These are phyloP conservation scores for Sebastes jordani DNA, from an alignment of 2,797 vertebrate genomes.

Conservation along the genomic window DNA sequence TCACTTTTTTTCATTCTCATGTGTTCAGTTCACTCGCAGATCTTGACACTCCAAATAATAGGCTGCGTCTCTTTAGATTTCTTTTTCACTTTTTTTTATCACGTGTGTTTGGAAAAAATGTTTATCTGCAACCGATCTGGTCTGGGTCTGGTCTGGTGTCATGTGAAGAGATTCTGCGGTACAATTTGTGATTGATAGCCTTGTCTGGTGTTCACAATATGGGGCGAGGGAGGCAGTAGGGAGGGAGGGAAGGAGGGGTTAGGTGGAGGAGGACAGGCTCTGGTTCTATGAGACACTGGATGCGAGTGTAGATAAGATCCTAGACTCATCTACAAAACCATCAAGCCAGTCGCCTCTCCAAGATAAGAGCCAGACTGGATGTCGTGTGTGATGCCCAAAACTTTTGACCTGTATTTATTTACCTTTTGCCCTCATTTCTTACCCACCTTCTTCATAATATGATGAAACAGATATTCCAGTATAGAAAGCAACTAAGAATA, in stretches of 20 bases:
- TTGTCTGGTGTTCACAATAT: constrained; percentile 26
- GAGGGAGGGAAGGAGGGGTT: neutral
- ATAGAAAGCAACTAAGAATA: neutral
- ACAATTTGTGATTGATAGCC: constrained; percentile 39
- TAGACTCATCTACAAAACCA: constrained; percentile 60
- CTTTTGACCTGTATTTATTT: constrained; percentile 22
- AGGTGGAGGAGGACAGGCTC: constrained; percentile 30
- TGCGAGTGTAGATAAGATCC: constrained; percentile 65
- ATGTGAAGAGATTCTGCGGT: constrained; percentile 10
- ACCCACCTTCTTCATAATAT: neutral
- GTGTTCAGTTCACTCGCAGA: neutral
- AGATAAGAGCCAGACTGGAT: constrained; percentile 72
- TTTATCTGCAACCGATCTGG: neutral
- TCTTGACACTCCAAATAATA: neutral
- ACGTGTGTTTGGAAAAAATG: neutral
- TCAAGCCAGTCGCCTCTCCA: constrained; percentile 50
- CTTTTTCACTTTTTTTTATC: neutral
- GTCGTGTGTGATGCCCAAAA: constrained; percentile 41
- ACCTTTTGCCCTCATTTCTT: constrained; percentile 10
- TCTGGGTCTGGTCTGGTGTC: constrained; percentile 8
- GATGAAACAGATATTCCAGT: neutral
- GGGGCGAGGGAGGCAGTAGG: constrained; percentile 3
- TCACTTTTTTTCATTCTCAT: neutral
- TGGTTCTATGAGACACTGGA: constrained; percentile 46
- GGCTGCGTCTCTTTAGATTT: neutral